These are phyloP conservation scores for Gymnodraco acuticeps DNA, from an alignment of 2,797 vertebrate species.

Conservation along the genomic window DNA sequence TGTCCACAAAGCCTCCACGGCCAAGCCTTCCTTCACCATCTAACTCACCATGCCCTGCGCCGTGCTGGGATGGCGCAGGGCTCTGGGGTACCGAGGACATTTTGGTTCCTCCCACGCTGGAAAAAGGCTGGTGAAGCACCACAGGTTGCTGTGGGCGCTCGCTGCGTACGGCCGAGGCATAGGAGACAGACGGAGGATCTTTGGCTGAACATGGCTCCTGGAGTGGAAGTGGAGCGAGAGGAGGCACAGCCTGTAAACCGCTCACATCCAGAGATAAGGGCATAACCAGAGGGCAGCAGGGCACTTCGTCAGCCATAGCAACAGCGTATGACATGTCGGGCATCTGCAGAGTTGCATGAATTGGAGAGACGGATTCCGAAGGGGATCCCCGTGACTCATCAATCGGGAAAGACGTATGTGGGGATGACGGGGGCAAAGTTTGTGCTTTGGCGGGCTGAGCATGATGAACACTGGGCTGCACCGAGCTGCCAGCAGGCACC, in stretches of 20 bases:
- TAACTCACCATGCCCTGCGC: constrained; percentile 84
- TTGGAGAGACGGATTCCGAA: constrained; percentile 71
- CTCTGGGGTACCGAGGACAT: constrained; percentile 86
- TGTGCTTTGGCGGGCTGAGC: constrained; percentile 63
- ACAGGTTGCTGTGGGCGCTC: constrained; percentile 83
- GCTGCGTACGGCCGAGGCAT: constrained; percentile 54
- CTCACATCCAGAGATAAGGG: constrained; percentile 83
- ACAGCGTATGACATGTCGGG: constrained; percentile 72
- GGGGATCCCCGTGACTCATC: constrained; percentile 75
- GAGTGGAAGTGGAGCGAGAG: constrained; percentile 75
- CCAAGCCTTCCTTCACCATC: constrained; percentile 90
- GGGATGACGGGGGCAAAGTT: constrained; percentile 60
- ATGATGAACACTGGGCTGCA: constrained; percentile 65
- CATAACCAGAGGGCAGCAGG: constrained; percentile 87
- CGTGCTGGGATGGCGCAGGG: constrained; percentile 83
- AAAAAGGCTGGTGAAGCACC: constrained; percentile 86
- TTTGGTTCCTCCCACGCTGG: constrained; percentile 80
- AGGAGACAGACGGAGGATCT: constrained; percentile 75
- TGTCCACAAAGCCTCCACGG: constrained; percentile 94
- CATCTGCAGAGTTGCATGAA: constrained; percentile 73
- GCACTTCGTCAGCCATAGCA: constrained; percentile 79
- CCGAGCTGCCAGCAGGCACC: constrained; percentile 48
- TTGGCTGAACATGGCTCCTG: constrained; percentile 72
- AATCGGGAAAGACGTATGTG: constrained; percentile 66
- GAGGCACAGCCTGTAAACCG: constrained; percentile 68